Evolutionary conservation across 2,888 invertebrate species (phyloP), one percentile per base, ranked within the genome.

Genomic region (Dorcus hopei): DNA sequence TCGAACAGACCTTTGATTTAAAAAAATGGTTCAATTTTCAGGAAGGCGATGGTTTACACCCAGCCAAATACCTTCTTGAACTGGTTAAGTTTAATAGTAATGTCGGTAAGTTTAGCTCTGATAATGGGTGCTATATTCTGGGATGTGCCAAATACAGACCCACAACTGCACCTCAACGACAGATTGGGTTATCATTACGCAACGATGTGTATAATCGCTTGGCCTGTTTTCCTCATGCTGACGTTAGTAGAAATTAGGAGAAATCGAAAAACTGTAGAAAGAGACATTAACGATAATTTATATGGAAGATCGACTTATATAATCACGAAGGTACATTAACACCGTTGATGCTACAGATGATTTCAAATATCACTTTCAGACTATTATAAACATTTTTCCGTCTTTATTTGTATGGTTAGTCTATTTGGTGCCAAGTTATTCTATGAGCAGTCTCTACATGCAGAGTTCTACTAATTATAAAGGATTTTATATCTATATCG

Each of bases 171-270:
- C 42, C 83, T 89, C 68, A 88, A 90, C 75, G 91, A 91, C 74
- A 82, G 95, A 57, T 76, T 93, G 58, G 95, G 95, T n/a, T 93
- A 90, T 75, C 92, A 95, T 75, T 93, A 93, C 76, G 83, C 88
- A 23, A 87, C 91, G 61, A 86, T 93, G 84, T 88, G 89, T 49
- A 73, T 96, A 42, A 83, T 87, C 3, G 83, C 86, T 48, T 91
- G 93, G 90, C 94, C 95, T 0, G 75, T 93, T 7, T 75, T 91
- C 38, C 79, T 91, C 69, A 81, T 88, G 69, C 79, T 87, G 60
- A 81, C 84, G 16, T 79, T 84, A 45, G 77, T 82, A 8, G 85
- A 85, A 66, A 80, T 85, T n/a, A 78, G 80, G 66, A 78, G 81
- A 4, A 80, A 84, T 77, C 79, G 85, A 7, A 81, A 80, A 3